These are phyloP conservation scores for Holothuria scabra DNA, from an alignment of 53 echinoderm and acorn worm genomes.

Conservation along the genomic window DNA sequence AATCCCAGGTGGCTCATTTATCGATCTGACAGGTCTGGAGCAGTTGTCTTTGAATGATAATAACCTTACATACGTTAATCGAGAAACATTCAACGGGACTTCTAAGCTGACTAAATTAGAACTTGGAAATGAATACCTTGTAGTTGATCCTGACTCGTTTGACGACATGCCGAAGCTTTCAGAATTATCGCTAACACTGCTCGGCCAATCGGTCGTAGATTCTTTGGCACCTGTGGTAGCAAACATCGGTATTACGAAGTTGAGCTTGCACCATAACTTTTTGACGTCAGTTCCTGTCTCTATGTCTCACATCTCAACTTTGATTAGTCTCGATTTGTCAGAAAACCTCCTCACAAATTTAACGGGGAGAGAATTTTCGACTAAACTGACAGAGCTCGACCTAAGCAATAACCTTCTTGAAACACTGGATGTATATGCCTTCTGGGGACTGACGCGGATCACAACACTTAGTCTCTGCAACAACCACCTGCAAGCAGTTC, in stretches of 20 bases:
- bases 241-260: background rate
- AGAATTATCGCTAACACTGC: conserved; percentile 27
- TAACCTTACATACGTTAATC: background rate
- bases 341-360: conserved; percentile 10
- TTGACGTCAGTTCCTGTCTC: conserved; percentile 18
- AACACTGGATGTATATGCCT: background rate
- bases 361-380: background rate
- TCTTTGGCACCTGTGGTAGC: conserved; percentile 10
- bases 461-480: background rate
- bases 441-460: background rate
- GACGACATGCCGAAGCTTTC: conserved; percentile 18
- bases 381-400: conserved; percentile 5
- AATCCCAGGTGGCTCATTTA: conserved; percentile 8
- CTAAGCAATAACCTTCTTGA: background rate
- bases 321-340: conserved; percentile 24
- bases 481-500: background rate
- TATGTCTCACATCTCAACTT: conserved; percentile 15
- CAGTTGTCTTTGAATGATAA: conserved; percentile 6
- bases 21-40: background rate
- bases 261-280: conserved; percentile 33
- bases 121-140: conserved; percentile 10
- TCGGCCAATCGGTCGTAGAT: conserved; percentile 27
- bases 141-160: conserved; percentile 2
- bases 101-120: background rate
- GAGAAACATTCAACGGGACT: conserved; percentile 7